Conservation (phyloP, 2,113 vertebrate species). For the Zingel zingel region DNA sequence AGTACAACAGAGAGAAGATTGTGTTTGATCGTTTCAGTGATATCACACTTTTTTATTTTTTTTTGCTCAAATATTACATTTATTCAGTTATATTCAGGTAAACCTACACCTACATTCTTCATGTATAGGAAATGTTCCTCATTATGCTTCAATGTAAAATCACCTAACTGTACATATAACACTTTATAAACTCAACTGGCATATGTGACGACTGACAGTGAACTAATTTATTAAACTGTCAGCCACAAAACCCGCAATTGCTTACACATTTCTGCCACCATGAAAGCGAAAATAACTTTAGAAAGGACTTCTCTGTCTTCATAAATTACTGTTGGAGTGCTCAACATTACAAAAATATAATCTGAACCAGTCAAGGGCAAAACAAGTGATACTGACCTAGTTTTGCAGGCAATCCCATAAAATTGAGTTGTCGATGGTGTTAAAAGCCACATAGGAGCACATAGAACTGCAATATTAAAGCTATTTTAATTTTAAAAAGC, state of each 20-base stretch:
- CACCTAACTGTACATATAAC: neutral
- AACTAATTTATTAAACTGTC: neutral
- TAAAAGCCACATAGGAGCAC: neutral
- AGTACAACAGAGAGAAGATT: neutral
- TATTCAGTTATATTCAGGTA: neutral
- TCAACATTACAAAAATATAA: constrained; percentile 6
- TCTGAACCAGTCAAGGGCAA: constrained; percentile 4
- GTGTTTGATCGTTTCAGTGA: neutral
- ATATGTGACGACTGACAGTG: neutral
- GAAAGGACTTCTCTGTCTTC: neutral
- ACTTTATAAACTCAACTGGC: neutral
- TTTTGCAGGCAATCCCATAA: constrained; percentile 21
- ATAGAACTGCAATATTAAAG: neutral
- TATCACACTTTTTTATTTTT: neutral
- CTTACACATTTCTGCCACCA: neutral
- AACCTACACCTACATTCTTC: neutral
- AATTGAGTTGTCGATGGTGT: neutral
- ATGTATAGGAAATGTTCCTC: neutral
- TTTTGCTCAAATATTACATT: neutral
- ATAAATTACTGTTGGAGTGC: neutral
- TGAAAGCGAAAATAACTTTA: neutral
- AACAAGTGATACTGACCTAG: constrained; percentile 13
- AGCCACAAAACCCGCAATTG: neutral
- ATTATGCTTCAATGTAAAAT: neutral
- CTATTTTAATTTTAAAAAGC: constrained; percentile 31